These are phyloP conservation scores for Calidris pygmaea DNA, from an alignment of 2,113 vertebrate genomes.

Conservation along the genomic window DNA sequence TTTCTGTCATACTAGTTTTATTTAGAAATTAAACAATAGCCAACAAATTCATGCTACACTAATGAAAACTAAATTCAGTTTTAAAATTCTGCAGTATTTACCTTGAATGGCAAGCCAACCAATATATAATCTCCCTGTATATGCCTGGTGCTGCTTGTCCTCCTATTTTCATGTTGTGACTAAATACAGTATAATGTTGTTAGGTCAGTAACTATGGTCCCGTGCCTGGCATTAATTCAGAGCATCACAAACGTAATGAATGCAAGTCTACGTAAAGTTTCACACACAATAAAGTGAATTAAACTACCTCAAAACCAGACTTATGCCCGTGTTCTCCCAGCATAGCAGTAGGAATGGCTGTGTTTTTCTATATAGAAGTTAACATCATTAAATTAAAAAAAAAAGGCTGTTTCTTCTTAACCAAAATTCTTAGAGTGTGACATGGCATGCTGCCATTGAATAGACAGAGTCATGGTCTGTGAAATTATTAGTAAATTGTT, in stretches of 20 bases:
- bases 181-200: background rate
- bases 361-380: background rate
- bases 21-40: constrained; percentile 27
- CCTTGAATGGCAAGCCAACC: background rate
- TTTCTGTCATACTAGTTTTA: constrained; percentile 3
- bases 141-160: background rate
- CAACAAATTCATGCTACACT: background rate
- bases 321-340: background rate
- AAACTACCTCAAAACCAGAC: background rate
- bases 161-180: background rate
- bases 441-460: background rate
- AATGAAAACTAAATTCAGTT: background rate
- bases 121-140: background rate
- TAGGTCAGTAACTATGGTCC: background rate
- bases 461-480: background rate
- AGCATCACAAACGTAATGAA: background rate
- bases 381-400: background rate
- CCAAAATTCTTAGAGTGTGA: background rate
- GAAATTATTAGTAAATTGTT: constrained; percentile 1
- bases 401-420: background rate
- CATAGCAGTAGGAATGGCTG: background rate
- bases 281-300: background rate
- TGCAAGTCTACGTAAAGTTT: background rate
- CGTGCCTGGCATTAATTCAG: background rate
- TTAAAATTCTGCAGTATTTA: background rate